A percentile compares a stretch with the other conserved stretches of the same genome.
phyloP scores from a whole-genome alignment of 2,113 vertebrate genomes.

The Leucoraja erinaceus region DNA sequence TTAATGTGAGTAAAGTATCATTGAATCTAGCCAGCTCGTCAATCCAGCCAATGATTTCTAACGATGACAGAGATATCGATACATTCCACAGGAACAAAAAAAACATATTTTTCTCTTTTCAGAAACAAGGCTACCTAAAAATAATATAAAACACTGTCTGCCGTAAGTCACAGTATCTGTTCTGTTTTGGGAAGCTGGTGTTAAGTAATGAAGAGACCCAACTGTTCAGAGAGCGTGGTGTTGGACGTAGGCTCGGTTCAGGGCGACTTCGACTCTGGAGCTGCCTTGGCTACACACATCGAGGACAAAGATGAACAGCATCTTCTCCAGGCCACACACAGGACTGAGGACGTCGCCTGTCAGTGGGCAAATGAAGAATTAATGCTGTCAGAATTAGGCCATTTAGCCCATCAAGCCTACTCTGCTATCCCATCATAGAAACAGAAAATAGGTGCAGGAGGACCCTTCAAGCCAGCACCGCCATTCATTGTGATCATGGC shows the following conservation, averaged over 20 bases:
- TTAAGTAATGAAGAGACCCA: not conserved
- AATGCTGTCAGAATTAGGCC: not conserved
- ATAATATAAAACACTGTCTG: not conserved
- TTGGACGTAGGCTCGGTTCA: conserved; percentile 51
- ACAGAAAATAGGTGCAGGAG: too few relatives aligned
- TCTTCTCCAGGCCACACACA: conserved; percentile 53
- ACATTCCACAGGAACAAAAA: not conserved
- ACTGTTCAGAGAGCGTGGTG: not conserved
- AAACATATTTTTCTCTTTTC: not conserved
- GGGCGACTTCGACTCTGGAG: conserved; percentile 49
- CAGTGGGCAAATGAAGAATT: not conserved
- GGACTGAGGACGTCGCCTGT: conserved; percentile 56
- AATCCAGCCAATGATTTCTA: not conserved
- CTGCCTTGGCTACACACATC: conserved; percentile 60
- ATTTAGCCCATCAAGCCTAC: too few relatives aligned
- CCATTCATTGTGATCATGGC: too few relatives aligned
- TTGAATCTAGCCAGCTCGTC: too few relatives aligned
- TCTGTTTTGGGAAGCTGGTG: not conserved
- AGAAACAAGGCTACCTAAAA: not conserved
- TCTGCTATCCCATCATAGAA: too few relatives aligned
- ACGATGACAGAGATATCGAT: not conserved
- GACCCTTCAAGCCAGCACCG: too few relatives aligned
- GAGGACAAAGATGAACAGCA: conserved; percentile 57
- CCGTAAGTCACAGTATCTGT: not conserved
- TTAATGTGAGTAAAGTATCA: too few relatives aligned